A percentile compares a stretch with the other conserved stretches of the same genome.
Evolutionary conservation across 1,140 invertebrate genomes (phyloP).

Genomic region (Oedothorax gibbosus): DNA sequence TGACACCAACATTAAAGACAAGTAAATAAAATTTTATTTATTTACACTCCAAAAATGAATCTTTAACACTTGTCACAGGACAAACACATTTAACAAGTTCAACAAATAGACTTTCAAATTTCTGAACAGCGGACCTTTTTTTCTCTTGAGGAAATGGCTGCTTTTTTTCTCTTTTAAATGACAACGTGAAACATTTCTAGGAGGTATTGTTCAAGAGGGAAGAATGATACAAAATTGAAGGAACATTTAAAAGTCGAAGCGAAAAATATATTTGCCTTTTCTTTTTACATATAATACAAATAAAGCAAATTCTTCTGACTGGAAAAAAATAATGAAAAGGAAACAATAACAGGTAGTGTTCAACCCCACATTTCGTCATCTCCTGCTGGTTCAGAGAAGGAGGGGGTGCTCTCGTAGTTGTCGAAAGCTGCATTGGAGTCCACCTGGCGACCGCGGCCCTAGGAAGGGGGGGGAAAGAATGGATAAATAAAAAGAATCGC

Average conservation of each 20-base stretch:
- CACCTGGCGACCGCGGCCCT: constrained; percentile 33
- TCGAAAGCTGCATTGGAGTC: constrained; percentile 41
- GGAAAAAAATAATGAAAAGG: background rate
- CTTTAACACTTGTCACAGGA: background rate
- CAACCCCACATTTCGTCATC: constrained; percentile 35
- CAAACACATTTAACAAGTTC: background rate
- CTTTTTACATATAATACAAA: constrained; percentile 48
- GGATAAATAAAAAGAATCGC: background rate
- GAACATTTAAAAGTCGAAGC: constrained; percentile 10
- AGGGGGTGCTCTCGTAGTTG: background rate
- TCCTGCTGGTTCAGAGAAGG: background rate
- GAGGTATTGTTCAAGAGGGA: constrained; percentile 5
- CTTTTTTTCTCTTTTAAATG: too few species aligned
- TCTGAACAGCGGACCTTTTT: background rate
- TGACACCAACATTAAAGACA: background rate
- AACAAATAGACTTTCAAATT: background rate
- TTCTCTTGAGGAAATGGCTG: too few species aligned
- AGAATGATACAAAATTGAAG: constrained; percentile 25
- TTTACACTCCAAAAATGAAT: background rate
- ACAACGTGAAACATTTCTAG: background rate
- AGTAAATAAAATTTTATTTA: background rate
- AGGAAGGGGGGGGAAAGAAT: background rate
- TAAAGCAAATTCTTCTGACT: background rate
- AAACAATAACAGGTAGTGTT: background rate
- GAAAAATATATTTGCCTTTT: constrained; percentile 47